Conservation (phyloP, 2,113 vertebrate genomes). For the Synchiropus splendidus region DNA sequence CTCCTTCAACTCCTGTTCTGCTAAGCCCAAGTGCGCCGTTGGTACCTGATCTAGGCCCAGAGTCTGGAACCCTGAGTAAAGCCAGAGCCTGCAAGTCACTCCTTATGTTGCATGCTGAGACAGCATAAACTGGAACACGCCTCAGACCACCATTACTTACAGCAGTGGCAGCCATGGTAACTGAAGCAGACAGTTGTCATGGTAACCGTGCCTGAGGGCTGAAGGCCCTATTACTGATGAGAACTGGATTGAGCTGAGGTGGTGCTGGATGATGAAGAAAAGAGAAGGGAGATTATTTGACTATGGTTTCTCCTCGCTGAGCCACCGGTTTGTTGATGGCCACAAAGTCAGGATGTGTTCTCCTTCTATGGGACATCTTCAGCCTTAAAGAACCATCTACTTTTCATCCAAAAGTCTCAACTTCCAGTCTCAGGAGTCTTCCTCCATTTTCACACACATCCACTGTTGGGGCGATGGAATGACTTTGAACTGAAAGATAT, state of each 20-base stretch:
- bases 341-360: too few species aligned
- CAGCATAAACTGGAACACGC: constrained; percentile 39
- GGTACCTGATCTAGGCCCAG: constrained; percentile 64
- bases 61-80: constrained; percentile 53
- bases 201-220: constrained; percentile 27
- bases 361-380: background rate
- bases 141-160: constrained; percentile 29
- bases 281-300: background rate
- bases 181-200: constrained; percentile 44
- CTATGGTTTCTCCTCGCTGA: too few species aligned
- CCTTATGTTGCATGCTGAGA: constrained; percentile 21
- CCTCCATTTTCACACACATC: constrained; percentile 17
- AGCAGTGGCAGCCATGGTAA: constrained; percentile 36
- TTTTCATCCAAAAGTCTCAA: background rate
- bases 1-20: constrained; percentile 65
- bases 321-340: too few species aligned
- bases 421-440: constrained; percentile 23
- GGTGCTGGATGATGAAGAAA: constrained; percentile 10
- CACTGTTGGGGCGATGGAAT: constrained; percentile 20
- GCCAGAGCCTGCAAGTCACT: constrained; percentile 46
- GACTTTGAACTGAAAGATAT: constrained; percentile 25
- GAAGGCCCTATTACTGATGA: constrained; percentile 22
- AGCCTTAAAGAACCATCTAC: background rate
- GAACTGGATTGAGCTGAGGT: constrained; percentile 29
- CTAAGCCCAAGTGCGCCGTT: constrained; percentile 61